Percentiles rank a stretch among this genome's conserved stretches.
Evolutionary conservation across 1,140 invertebrate species (phyloP).

Genomic region (Bombus confusus): DNA sequence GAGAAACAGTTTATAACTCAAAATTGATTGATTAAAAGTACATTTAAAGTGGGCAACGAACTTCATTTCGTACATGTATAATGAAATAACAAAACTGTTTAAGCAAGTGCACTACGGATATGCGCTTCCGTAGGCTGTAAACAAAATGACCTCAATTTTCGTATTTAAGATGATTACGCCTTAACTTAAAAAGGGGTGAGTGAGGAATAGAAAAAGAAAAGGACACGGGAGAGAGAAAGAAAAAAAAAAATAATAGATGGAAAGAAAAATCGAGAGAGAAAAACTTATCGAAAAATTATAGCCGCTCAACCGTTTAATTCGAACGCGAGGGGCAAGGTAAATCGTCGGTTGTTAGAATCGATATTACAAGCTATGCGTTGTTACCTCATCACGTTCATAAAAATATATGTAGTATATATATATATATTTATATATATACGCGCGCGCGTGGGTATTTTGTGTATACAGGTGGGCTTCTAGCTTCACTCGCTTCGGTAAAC

Average conservation of each 20-base stretch:
- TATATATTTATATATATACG: conserved; percentile 17
- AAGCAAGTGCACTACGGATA: conserved; percentile 65
- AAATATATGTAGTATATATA: conserved; percentile 75
- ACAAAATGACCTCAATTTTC: conserved; percentile 57
- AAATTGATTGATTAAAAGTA: conserved; percentile 78
- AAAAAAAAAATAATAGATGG: conserved; percentile 16
- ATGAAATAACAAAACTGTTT: conserved; percentile 74
- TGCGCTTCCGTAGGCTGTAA: conserved; percentile 51
- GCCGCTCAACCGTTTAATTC: conserved; percentile 68
- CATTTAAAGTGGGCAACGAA: conserved; percentile 76
- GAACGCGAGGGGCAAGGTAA: conserved; percentile 68
- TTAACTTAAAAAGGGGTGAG: conserved; percentile 40
- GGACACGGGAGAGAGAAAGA: conserved; percentile 19
- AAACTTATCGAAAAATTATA: conserved; percentile 59
- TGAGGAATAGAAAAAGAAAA: conserved; percentile 19
- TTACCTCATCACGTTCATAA: conserved; percentile 81
- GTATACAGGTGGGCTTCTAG: conserved; percentile 75
- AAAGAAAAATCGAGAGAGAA: conserved; percentile 42
- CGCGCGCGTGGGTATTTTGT: conserved; percentile 61
- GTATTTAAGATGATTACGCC: conserved; percentile 53
- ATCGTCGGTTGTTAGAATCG: conserved; percentile 66
- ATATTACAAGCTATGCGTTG: conserved; percentile 80
- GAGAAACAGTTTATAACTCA: conserved; percentile 79
- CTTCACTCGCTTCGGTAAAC: conserved; percentile 70
- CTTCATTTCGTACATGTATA: conserved; percentile 72